These are phyloP conservation scores for Mesocricetus auratus DNA, from an alignment of 2,113 vertebrate genomes.

Conservation along the genomic window DNA sequence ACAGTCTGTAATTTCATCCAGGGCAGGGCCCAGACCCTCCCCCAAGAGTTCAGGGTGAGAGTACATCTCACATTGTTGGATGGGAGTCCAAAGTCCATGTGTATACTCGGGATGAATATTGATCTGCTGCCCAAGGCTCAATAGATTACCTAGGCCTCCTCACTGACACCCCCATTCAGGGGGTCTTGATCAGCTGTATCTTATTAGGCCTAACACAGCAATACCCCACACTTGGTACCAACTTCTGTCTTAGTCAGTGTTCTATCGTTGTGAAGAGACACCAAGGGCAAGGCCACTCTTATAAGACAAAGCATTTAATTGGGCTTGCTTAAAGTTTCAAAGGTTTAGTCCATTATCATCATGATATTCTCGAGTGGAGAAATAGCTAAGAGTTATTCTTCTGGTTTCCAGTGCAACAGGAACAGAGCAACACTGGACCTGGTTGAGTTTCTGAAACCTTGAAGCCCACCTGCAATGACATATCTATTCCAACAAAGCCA, in stretches of 20 bases:
- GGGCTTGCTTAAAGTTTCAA: neutral
- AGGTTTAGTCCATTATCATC: neutral
- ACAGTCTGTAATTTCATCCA: no score
- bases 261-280: neutral
- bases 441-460: neutral
- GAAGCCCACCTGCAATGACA: neutral
- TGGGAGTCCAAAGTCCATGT: no score
- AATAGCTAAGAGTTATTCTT: neutral
- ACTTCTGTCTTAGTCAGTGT: neutral
- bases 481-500: neutral
- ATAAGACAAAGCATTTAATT: neutral
- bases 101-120: no score
- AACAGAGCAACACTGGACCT: neutral
- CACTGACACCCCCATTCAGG: no score
- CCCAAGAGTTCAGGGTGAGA: no score
- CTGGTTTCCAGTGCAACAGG: neutral
- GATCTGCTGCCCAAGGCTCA: no score
- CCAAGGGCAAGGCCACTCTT: neutral
- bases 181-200: no score
- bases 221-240: neutral
- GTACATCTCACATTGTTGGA: no score
- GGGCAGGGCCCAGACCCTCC: no score
- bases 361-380: neutral
- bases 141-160: no score
- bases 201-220: neutral